A percentile compares a stretch with the other conserved stretches of the same genome.
These are phyloP conservation scores for Zapornia atra DNA, from an alignment of 2,113 vertebrate genomes.

Conservation along the genomic window DNA sequence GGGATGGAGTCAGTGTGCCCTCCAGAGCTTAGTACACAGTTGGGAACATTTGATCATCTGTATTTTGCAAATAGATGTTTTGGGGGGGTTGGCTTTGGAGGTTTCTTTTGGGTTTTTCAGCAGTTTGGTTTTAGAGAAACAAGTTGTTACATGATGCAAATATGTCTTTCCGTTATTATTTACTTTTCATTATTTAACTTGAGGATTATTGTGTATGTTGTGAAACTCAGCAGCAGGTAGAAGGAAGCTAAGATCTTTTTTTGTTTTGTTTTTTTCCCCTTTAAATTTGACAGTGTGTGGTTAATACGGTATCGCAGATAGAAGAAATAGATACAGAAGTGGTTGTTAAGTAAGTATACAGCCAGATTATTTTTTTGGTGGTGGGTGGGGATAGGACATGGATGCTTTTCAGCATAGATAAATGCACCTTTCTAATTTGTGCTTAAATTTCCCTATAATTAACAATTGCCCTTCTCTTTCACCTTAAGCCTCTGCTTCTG, in stretches of 20 bases:
- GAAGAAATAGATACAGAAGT: constrained; percentile 91
- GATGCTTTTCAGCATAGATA: background rate
- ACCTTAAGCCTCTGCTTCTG: background rate
- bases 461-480: background rate
- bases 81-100: background rate
- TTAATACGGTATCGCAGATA: constrained; percentile 85
- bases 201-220: background rate
- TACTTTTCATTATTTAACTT: background rate
- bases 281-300: constrained; percentile 84
- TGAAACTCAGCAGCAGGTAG: background rate
- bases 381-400: background rate
- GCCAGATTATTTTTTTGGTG: background rate
- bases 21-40: background rate
- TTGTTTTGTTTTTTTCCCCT: constrained; percentile 13
- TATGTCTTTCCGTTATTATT: background rate
- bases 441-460: background rate
- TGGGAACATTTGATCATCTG: background rate
- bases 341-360: constrained; percentile 89
- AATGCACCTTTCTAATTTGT: background rate
- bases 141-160: background rate
- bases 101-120: background rate
- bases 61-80: background rate
- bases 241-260: constrained; percentile 53
- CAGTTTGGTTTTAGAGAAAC: background rate
- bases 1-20: background rate